A percentile compares a stretch with the other conserved stretches of the same genome.
Conservation (phyloP, 2,888 invertebrate species). For the Mayetiola destructor region DNA sequence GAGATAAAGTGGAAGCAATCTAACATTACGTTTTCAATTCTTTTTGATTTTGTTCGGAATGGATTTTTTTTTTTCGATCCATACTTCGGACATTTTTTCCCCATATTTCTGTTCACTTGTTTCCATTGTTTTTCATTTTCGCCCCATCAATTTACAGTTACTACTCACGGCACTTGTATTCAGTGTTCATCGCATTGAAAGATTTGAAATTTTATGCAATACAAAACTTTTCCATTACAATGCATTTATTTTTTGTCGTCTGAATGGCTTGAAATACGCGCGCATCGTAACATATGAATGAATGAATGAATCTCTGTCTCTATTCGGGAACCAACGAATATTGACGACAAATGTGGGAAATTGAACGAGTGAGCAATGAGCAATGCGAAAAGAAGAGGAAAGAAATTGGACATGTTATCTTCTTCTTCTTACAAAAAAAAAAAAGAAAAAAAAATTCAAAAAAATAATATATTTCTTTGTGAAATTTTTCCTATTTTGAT, state of each 20-base stretch:
- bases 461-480: neutral
- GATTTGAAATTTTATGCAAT: neutral
- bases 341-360: too few species aligned
- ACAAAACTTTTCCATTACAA: slow-evolving; percentile 6
- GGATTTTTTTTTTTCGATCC: neutral
- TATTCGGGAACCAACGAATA: too few species aligned
- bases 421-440: too few species aligned
- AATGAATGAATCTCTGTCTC: too few species aligned
- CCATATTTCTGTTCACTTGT: neutral
- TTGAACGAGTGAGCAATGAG: too few species aligned
- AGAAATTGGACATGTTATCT: neutral
- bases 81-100: neutral
- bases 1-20: neutral
- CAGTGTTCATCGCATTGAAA: neutral
- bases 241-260: neutral
- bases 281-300: neutral
- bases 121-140: neutral
- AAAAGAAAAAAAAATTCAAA: too few species aligned
- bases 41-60: too few species aligned
- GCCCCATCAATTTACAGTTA: slow-evolving; percentile 5
- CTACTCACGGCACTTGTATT: neutral
- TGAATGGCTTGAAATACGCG: neutral
- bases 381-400: too few species aligned
- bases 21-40: neutral
- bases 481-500: neutral